phyloP scores from a whole-genome alignment of 2,888 invertebrate genomes.

The Ptilodon capucinus region DNA sequence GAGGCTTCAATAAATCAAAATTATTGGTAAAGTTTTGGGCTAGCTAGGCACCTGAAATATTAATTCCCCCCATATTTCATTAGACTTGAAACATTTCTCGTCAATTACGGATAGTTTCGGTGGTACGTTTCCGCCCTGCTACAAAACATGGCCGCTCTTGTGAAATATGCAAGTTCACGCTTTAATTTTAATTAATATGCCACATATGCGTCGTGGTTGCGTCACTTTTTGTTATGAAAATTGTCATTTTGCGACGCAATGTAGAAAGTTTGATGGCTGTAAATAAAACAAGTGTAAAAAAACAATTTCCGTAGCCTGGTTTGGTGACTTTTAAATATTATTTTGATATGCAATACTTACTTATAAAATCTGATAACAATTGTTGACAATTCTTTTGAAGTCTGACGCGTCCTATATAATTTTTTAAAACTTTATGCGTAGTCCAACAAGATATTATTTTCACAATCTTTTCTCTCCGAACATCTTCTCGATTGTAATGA shows the following conservation, averaged over 20 bases:
- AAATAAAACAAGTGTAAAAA: not conserved
- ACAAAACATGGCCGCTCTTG: slow-evolving; percentile 20
- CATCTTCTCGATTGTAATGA: slow-evolving; percentile 49
- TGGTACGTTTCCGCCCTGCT: slow-evolving; percentile 22
- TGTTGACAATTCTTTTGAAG: too few relatives aligned
- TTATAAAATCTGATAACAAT: too few relatives aligned
- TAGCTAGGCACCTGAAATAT: slow-evolving; percentile 61
- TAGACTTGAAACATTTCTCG: slow-evolving; percentile 51
- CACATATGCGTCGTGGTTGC: slow-evolving; percentile 1
- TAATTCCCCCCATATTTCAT: slow-evolving; percentile 57
- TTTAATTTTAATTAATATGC: slow-evolving; percentile 25
- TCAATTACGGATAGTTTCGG: slow-evolving; percentile 48
- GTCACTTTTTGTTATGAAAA: not conserved
- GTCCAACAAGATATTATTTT: slow-evolving; percentile 1
- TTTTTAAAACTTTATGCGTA: not conserved
- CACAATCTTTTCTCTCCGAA: slow-evolving; percentile 15
- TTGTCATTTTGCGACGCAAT: not conserved
- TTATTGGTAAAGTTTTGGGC: slow-evolving; percentile 63
- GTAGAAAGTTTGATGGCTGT: not conserved
- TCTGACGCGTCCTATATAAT: too few relatives aligned
- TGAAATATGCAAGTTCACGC: slow-evolving; percentile 26
- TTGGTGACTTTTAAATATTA: too few relatives aligned
- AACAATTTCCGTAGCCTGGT: too few relatives aligned
- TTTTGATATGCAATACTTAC: too few relatives aligned
- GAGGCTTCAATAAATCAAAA: slow-evolving; percentile 64